Percentiles rank a stretch among this genome's conserved stretches.
Conservation (phyloP, 2,888 invertebrate species). For the Crematogaster levior region DNA sequence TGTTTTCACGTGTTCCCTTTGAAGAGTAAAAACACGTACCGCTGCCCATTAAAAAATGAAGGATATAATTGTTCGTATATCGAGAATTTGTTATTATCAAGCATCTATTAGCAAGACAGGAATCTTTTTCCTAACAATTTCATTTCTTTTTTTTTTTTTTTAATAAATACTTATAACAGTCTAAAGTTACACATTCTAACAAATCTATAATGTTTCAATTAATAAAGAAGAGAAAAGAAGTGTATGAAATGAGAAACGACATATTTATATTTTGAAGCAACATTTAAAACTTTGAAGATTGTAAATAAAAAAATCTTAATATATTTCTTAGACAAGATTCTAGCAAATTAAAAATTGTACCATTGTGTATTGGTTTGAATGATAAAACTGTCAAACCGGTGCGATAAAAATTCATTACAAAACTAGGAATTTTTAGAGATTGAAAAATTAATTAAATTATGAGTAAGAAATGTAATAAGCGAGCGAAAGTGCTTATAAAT, state of each 20-base stretch:
- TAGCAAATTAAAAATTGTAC: background rate
- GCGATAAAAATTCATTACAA: background rate
- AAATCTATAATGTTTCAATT: background rate
- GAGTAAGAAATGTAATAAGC: background rate
- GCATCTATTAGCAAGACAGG: background rate
- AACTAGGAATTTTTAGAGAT: background rate
- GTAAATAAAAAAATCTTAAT: background rate
- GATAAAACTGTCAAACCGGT: background rate
- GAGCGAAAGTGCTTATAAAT: background rate
- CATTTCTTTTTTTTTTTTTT: background rate
- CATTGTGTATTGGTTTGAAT: too few species aligned
- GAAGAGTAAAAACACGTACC: background rate
- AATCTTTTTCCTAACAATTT: slow-evolving; percentile 5
- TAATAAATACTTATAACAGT: background rate
- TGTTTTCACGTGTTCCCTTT: background rate
- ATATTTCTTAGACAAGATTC: background rate
- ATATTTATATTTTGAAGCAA: background rate
- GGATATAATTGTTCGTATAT: background rate
- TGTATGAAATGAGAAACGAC: background rate
- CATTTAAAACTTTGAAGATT: slow-evolving; percentile 5
- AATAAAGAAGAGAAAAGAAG: background rate
- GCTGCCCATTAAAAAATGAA: background rate
- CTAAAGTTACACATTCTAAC: background rate
- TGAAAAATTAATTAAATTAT: background rate
- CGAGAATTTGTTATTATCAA: background rate